A percentile compares a stretch with the other conserved stretches of the same genome.
Conservation (phyloP, 2,797 vertebrate genomes). For the Rhinoraja longicauda region DNA sequence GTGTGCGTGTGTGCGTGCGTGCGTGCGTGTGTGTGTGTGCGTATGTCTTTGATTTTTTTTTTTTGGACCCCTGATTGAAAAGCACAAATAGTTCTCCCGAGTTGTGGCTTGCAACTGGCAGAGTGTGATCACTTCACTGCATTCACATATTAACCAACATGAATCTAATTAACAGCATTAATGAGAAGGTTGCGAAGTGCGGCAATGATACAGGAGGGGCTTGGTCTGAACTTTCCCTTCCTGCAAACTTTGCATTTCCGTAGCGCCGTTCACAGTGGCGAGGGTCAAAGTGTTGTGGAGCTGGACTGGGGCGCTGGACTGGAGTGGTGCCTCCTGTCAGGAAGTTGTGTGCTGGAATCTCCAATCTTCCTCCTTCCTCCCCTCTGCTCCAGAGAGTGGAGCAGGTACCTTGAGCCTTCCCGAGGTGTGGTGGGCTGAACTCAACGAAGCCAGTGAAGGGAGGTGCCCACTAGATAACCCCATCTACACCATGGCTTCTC, state of each 20-base stretch:
- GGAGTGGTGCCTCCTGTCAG: no score
- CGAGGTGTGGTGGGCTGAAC: no score
- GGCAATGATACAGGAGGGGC: background rate
- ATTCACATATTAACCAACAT: constrained; percentile 1
- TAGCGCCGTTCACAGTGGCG: no score
- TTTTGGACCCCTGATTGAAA: background rate
- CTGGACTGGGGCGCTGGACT: no score
- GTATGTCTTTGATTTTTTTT: background rate
- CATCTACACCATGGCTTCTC: no score
- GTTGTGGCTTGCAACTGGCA: background rate
- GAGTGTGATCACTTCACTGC: background rate
- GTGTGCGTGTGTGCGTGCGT: no score
- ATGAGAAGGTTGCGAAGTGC: background rate
- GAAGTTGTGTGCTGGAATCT: no score
- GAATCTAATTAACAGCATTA: constrained; percentile 28
- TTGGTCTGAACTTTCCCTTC: background rate
- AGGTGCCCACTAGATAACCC: no score
- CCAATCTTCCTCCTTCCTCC: background rate
- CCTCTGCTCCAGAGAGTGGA: background rate
- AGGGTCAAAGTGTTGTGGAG: no score
- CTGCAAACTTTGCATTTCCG: no score
- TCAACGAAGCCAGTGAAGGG: no score
- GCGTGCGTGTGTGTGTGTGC: no score
- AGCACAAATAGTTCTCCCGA: background rate
- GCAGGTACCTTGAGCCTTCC: background rate